Evolutionary conservation across 2,797 vertebrate genomes (phyloP), one percentile per base, ranked within the genome.

Genomic region (Neosalanx taihuensis): DNA sequence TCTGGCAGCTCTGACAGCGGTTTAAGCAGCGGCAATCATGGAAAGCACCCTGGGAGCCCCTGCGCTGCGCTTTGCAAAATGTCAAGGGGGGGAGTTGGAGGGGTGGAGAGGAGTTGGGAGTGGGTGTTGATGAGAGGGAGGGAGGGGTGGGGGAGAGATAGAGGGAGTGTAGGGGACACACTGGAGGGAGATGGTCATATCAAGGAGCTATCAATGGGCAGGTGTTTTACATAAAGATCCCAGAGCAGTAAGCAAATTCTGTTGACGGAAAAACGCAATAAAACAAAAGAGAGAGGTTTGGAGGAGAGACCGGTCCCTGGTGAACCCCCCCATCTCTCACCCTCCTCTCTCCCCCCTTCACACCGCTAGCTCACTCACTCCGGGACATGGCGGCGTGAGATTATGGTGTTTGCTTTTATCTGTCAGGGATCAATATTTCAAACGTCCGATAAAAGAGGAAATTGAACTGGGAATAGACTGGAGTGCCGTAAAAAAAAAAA

Each of bases 391-490:
- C 94, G 92, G 83, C 75, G 93, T 91, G 93, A 98, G 97, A 99
- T 98, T 98, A 98, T 97, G 96, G 96, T 96, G 97, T 98, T 99
- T 98, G 96, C 97, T 98, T 98, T 99, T 98, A 99, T 99, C 97
- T 98, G 97, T 98, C 97, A 96, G 94, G 94, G 96, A 99, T 99
- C 97, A 99, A 99, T 99, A 99, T 98, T 99, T 98, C 96, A 99
- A 98, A 98, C 94, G 95, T 97, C 92, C 93, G 96, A 98, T 99
- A 98, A 99, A 99, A 98, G 96, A 95, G 96, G 93, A 98, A 96
- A 99, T 99, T 99, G 97, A 96, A 97, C 96, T 98, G 97, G 97
- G 97, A 98, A 98, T 98, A 98, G 97, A 94, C 95, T 93, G 94
- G 93, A 98, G 97, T 97, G 96, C 96, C 95, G 95, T 98, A 98